Base-by-base conservation (phyloP, 1,140 invertebrate species). In the Nilaparvata lugens region DNA sequence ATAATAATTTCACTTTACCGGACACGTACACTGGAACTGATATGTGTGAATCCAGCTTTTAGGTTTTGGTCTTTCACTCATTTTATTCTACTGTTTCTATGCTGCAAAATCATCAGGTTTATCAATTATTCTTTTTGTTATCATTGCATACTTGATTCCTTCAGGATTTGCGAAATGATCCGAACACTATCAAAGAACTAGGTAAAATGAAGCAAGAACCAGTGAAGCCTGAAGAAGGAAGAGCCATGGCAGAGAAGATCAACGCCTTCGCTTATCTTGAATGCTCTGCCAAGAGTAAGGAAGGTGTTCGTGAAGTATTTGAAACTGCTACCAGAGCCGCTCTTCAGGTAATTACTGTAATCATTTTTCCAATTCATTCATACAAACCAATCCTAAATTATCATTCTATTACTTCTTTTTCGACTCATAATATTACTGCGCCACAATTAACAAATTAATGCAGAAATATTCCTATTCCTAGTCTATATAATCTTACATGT, bases 161-260 rank as follows among this genome's bases (percentile, higher is more conserved):
- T 11, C 31, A 60, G 74, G 79, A 82, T 82, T 84, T 98, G 67
- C 86, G 95, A 70, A 96, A 96, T 78, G 95, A 98, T 82, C 91
- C 93, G 21, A 88, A 87, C 73, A 98, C 96, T 56, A 95, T 97
- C 69, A 91, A 93, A 64, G 86, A 99, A 80, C 82, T 99, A 63
- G 87, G 87, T 64, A 98, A 98, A 78, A 98, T 98, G 93, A 98
- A 98, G 75, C 97, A 99, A 74, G 95, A 99, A 75, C 97, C 97
- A 25, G 96, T 99, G 11, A 96, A 95, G 76, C 88, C 93, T 48
- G 96, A 98, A 71, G 96, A 99, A 75, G 91, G 95, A 62, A 86
- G 93, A 67, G 88, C 93, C 52, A 98, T 98, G 94, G 95, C 97
- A 42, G 96, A 99, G 73, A 98, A 98, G 79, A 99, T 99, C 64